Evolutionary conservation across 2,113 vertebrate genomes (phyloP).

Genomic region (Uropsilus gracilis): DNA sequence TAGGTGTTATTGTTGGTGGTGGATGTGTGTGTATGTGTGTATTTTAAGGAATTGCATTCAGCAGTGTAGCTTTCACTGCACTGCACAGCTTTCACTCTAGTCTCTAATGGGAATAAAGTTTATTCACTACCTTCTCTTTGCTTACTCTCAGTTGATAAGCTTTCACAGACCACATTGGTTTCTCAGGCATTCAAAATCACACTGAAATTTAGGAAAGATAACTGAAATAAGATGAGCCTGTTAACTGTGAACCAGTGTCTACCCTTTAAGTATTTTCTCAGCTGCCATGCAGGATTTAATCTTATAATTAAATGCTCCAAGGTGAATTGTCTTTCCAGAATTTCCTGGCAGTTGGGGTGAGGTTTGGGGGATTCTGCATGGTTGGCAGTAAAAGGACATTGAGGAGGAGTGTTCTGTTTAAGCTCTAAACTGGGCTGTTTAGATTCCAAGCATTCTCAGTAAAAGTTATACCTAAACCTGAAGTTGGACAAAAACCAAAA

Average conservation of each 20-base stretch:
- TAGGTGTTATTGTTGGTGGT: neutral
- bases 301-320: conserved; percentile 15
- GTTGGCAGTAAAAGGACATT: neutral
- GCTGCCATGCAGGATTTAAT: neutral
- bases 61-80: neutral
- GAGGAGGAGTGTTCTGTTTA: neutral
- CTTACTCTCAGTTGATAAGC: neutral
- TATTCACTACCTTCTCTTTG: neutral
- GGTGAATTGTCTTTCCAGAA: conserved; percentile 22
- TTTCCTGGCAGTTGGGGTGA: neutral
- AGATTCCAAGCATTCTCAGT: conserved; percentile 55
- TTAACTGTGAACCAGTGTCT: neutral
- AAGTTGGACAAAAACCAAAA: conserved; percentile 57
- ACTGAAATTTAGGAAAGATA: conserved; percentile 25
- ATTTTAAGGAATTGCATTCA: neutral
- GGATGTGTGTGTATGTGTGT: neutral
- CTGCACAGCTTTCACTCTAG: no score
- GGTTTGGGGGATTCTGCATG: neutral
- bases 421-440: conserved; percentile 33
- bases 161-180: neutral
- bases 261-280: neutral
- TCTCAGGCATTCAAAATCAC: neutral
- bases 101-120: neutral
- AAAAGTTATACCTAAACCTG: conserved; percentile 44
- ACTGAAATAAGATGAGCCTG: neutral